These are phyloP conservation scores for Acheta domesticus DNA, from an alignment of 2,888 invertebrate species.

Conservation along the genomic window DNA sequence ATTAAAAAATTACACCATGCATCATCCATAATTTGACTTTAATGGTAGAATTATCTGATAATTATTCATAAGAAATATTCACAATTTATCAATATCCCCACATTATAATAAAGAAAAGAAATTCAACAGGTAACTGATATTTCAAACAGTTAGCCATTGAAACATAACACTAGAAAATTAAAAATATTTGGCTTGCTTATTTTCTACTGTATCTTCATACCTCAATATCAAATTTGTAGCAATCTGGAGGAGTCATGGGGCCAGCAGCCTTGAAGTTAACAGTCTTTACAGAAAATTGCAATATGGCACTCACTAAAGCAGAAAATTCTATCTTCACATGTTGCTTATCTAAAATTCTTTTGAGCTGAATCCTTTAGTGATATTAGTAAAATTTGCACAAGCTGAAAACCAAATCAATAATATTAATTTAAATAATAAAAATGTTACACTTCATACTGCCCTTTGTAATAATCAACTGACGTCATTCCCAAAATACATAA, in stretches of 20 bases:
- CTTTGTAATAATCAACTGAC: slow-evolving; percentile 31
- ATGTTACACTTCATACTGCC: neutral
- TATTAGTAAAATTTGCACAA: slow-evolving; percentile 41
- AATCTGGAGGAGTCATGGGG: slow-evolving; percentile 85
- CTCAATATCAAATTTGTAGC: slow-evolving; percentile 78
- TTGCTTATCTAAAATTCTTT: slow-evolving; percentile 54
- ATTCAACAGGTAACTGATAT: too few relatives aligned
- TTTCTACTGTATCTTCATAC: slow-evolving; percentile 42
- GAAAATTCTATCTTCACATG: slow-evolving; percentile 71
- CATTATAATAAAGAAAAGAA: too few relatives aligned
- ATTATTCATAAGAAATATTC: too few relatives aligned
- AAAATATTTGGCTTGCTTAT: too few relatives aligned
- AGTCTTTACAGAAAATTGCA: slow-evolving; percentile 79
- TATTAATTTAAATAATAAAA: neutral
- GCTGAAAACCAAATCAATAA: slow-evolving; percentile 35
- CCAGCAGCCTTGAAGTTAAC: slow-evolving; percentile 87
- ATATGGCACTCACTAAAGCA: slow-evolving; percentile 68
- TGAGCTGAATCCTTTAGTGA: slow-evolving; percentile 47
- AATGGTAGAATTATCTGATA: too few relatives aligned
- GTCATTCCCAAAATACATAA: neutral
- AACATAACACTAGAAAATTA: too few relatives aligned
- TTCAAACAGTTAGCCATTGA: too few relatives aligned
- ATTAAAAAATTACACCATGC: too few relatives aligned
- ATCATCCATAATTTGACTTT: too few relatives aligned
- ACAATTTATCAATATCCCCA: too few relatives aligned